Evolutionary conservation across 2,113 vertebrate species (phyloP), one percentile per base, ranked within the genome.

Genomic region (Eudyptes chrysolophus): DNA sequence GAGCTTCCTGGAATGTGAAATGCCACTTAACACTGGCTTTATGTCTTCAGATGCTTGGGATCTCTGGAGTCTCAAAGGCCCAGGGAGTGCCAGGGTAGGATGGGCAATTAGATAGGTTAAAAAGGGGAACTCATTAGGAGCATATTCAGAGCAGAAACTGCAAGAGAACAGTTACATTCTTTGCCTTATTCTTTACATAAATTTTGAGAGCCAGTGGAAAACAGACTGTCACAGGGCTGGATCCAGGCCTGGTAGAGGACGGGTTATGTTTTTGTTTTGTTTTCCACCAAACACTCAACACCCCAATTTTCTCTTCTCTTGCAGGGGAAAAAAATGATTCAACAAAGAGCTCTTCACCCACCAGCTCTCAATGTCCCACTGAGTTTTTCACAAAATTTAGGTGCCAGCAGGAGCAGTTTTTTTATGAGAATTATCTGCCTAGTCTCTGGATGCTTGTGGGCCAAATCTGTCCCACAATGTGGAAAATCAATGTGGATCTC

Each of bases 1-100:
- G 75, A 97, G 85, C 95, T 94, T 97, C 79, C 79, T 82, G 96
- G 92, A 95, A 97, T 92, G 71, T 94, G 87, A 94, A 92, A 94
- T 88, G 42, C 36, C 46, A 70, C 93, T 96, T 95, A 65, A 58
- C 75, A 58, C 36, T 60, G 40, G 38, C 15, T 95, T 80, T 84
- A 54, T 89, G 69, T 87, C 52, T 85, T 95, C 78, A 90, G 61
- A 94, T 57, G 34, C 57, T 79, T 93, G 57, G 40, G 44, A 82
- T 71, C 69, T 84, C 76, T 34, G 0, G n/a, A 89, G 76, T 64
- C 74, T 83, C 66, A 94, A 87, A 92, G 66, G 27, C 34, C 14
- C 24, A 65, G n/a, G 29, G 51, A 92, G 32, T 38, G 17, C 25
- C 12, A 12, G 82, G 18, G 27, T 61, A 83, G 40, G 48, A 83